Evolutionary conservation across 2,888 invertebrate genomes (phyloP).

Genomic region (Glaucopsyche alexis): DNA sequence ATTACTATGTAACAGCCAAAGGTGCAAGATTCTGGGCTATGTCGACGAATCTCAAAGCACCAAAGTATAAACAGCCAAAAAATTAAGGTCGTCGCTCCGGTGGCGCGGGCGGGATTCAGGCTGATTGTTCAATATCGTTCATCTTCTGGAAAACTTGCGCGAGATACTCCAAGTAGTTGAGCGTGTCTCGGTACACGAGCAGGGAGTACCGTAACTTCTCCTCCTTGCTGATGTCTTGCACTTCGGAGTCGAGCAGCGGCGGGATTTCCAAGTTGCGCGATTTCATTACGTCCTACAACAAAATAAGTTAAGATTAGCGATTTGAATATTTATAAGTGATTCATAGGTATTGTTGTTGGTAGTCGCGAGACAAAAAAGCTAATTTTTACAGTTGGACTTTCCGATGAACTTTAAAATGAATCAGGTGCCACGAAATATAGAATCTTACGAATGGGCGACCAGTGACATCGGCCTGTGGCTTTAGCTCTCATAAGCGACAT

Average conservation of each 20-base stretch:
- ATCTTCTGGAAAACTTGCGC: conserved; percentile 61
- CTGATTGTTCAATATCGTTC: conserved; percentile 44
- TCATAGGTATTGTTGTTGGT: background rate
- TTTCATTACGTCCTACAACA: conserved; percentile 62
- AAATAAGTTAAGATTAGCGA: conserved; percentile 35
- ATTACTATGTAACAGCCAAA: conserved; percentile 68
- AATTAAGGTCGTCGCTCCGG: background rate
- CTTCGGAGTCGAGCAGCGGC: conserved; percentile 55
- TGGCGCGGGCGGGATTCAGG: background rate
- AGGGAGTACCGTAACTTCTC: conserved; percentile 51
- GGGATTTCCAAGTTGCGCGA: conserved; percentile 55
- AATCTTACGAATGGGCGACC: background rate
- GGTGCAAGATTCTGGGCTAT: conserved; percentile 51
- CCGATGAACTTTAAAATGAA: background rate
- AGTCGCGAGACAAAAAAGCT: background rate
- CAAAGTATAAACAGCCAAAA: conserved; percentile 20
- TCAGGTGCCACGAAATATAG: background rate
- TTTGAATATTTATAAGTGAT: conserved; percentile 7
- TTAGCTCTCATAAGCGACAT: no score
- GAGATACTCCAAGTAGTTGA: conserved; percentile 66
- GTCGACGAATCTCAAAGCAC: conserved; percentile 32
- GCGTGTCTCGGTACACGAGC: conserved; percentile 63
- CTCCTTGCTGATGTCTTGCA: conserved; percentile 52
- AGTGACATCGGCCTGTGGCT: no score
- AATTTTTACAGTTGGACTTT: background rate